Base-by-base conservation (phyloP, 2,888 invertebrate genomes). In the Brenthis daphne region DNA sequence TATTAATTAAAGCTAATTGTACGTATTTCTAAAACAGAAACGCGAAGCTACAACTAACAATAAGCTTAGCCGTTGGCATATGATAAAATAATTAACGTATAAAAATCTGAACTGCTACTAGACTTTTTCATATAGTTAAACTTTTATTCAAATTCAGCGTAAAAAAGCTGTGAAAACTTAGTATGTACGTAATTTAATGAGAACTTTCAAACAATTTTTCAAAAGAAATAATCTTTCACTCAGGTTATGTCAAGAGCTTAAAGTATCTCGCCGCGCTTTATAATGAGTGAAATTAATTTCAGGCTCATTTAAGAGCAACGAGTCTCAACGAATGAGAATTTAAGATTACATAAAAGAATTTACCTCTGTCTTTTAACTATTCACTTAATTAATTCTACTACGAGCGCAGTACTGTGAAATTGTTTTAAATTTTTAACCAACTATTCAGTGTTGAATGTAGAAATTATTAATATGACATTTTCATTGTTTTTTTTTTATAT, bases 251-350 rank as follows among this genome's bases (percentile, higher is more conserved):
- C 68, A 57, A 65, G 57, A 71, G 65, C 55, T 65, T 48, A 70
- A 70, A 71, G 54, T 53, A 64, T 63, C 65, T 65, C 65, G 53
- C 57, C 63, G 65, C 55, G 61, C 69, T 65, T 71, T 65, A 68
- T 68, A 65, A 71, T 65, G 68, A 33, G 70, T 51, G 63, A 71
- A 68, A 68, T 71, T 71, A 65, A 68, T 71, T 65, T 68, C 55
- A 43, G 55, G 47, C 63, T 55, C 68, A 68, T 65, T 71, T 65
- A 58, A 68, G 68, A 68, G 63, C 57, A 29, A 56, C 51, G 60
- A 68, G 20, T 65, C 58, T 55, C 20, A 55, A 57, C 57, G 50
- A 64, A 65, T 66, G 71, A 63, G 57, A 56, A 68, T 68, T 63
- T 68, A 58, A 57, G 48, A 71, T 71, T 65, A 54, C 50, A 65